Evolutionary conservation across 2,113 vertebrate species (phyloP).

Genomic region (Tupaia chinensis): DNA sequence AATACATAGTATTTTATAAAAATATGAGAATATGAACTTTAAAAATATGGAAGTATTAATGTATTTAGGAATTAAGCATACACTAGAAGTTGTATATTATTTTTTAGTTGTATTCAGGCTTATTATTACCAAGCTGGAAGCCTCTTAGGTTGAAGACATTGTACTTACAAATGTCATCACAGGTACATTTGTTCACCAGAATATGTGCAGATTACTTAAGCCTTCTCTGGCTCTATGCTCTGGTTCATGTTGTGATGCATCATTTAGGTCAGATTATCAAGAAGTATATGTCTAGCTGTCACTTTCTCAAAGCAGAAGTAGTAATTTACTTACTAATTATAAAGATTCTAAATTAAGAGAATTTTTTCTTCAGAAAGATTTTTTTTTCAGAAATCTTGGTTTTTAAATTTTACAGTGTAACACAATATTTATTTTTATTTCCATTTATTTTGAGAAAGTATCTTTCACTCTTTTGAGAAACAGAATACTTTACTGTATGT

Average conservation of each 20-base stretch:
- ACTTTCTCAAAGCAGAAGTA: slow-evolving; percentile 62
- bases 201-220: slow-evolving; percentile 68
- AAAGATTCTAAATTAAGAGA: slow-evolving; percentile 52
- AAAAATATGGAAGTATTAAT: slow-evolving; percentile 76
- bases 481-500: slow-evolving; percentile 65
- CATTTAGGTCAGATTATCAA: slow-evolving; percentile 54
- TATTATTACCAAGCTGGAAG: slow-evolving; percentile 71
- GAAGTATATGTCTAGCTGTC: slow-evolving; percentile 26
- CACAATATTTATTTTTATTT: slow-evolving; percentile 52
- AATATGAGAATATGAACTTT: not conserved
- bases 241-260: not conserved
- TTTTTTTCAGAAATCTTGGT: not conserved
- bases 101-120: slow-evolving; percentile 64
- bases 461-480: not conserved
- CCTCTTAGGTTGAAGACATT: slow-evolving; percentile 63
- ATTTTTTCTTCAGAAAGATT: not conserved
- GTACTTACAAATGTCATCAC: slow-evolving; percentile 74
- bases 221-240: slow-evolving; percentile 60
- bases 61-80: slow-evolving; percentile 76
- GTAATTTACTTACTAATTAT: slow-evolving; percentile 59
- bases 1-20: slow-evolving; percentile 65
- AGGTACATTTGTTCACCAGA: slow-evolving; percentile 72
- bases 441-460: not conserved
- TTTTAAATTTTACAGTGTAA: not conserved
- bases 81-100: not conserved